These are phyloP conservation scores for Nicator chloris DNA, from an alignment of 2,113 vertebrate species.

Conservation along the genomic window DNA sequence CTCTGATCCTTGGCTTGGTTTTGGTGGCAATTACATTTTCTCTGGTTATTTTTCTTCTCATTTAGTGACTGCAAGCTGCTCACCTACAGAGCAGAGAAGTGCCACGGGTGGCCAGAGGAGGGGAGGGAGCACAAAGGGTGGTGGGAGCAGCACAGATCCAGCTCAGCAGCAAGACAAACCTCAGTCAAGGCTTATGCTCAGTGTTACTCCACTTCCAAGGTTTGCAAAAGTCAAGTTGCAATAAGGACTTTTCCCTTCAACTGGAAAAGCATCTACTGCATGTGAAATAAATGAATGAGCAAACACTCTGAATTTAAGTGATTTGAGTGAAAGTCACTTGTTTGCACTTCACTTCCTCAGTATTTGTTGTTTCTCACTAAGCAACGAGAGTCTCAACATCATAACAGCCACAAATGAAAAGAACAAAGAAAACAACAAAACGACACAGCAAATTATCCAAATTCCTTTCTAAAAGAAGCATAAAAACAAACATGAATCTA, in stretches of 20 bases:
- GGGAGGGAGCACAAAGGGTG: not conserved
- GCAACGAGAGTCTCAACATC: not conserved
- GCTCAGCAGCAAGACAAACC: not conserved
- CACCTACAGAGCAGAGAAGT: not conserved
- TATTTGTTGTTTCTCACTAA: constrained; percentile 36
- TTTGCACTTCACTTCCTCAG: not conserved
- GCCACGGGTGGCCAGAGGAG: not conserved
- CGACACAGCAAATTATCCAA: not conserved
- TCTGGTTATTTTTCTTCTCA: not conserved
- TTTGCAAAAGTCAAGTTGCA: not conserved
- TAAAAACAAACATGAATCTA: not conserved
- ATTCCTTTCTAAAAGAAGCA: constrained; percentile 10
- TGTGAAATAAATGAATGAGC: not conserved
- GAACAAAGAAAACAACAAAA: not conserved
- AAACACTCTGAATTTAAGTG: not conserved
- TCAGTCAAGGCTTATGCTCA: not conserved
- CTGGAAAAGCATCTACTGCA: not conserved
- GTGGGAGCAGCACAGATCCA: not conserved
- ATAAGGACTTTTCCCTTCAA: not conserved
- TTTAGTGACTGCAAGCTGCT: not conserved
- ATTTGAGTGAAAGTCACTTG: not conserved
- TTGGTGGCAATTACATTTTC: not conserved
- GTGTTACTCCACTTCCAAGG: not conserved
- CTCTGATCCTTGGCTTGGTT: not conserved
- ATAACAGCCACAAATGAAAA: not conserved